A percentile compares a stretch with the other conserved stretches of the same genome.
These are phyloP conservation scores for Fratercula arctica DNA, from an alignment of 2,797 vertebrate species.

Conservation along the genomic window DNA sequence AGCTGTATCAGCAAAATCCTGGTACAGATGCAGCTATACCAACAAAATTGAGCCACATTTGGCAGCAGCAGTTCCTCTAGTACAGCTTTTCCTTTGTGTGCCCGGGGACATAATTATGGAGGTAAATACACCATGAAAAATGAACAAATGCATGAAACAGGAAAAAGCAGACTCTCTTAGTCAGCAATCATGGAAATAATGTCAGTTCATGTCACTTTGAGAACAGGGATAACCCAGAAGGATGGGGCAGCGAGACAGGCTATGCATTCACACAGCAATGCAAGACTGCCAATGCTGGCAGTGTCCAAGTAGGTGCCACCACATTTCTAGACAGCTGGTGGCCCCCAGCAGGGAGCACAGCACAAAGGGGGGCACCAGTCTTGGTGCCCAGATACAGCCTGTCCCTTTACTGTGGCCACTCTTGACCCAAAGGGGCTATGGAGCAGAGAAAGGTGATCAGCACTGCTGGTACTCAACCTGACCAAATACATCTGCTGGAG, in stretches of 20 bases:
- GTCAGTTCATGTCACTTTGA: background rate
- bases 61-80: background rate
- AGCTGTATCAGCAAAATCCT: background rate
- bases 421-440: background rate
- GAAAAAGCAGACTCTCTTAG: background rate
- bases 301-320: background rate
- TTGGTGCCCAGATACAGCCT: background rate
- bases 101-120: background rate
- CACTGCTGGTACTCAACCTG: background rate
- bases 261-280: background rate
- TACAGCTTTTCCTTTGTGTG: background rate
- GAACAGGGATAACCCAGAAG: background rate
- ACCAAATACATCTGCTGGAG: background rate
- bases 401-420: background rate
- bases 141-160: background rate
- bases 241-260: accelerated
- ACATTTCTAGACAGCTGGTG: background rate
- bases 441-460: background rate
- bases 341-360: background rate
- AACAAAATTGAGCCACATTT: constrained; percentile 1
- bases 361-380: background rate
- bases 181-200: background rate
- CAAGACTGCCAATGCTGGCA: background rate
- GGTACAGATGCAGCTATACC: background rate
- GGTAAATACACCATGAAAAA: background rate